Evolutionary conservation across 1,140 invertebrate species (phyloP), one percentile per base, ranked within the genome.

Genomic region (Zaprionus vittiger): DNA sequence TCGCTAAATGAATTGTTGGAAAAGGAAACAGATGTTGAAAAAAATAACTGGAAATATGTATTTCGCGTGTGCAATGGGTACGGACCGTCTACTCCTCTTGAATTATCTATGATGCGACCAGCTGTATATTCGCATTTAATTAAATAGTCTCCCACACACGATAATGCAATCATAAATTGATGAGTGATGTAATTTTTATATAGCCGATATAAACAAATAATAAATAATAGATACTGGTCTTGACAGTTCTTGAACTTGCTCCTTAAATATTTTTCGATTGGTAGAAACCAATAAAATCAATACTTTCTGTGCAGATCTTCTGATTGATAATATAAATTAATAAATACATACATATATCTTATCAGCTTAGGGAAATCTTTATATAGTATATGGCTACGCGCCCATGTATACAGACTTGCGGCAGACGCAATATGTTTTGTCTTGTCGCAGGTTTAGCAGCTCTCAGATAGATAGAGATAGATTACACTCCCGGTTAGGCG

Each of bases 181-280:
- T 69, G 66, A 28, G 69, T 70, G 59, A 69, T 74, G 66, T 62
- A 74, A 57, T 62, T 17, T 47, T 24, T 55, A 57, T 56, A 69
- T 56, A 69, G n/a, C 7, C 11, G 9, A 2, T 17, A n/a, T 22
- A 47, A 47, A 47, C 41, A 41, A 41, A 41, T 17, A 44, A 20
- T 22, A 52, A 47, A 47, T 47, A 17, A 17, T 20, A 7, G 7
- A 47, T 47, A 17, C 9, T 5, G n/a, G 20, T 47, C 14, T 38
- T 38, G 5, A 14, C 37, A 4, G 12, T 15, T 38, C 41, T 17
- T 44, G 7, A 44, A 44, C 15, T 17, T 44, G 5, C 17, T 47
- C 7, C 9, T 17, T 47, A 12, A 9, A 37, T 37, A 28, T 7
- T 7, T 28, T 28, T 28, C 26, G n/a, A 20, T 47, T 17, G n/a